These are phyloP conservation scores for Lissonota sp. DNA, from an alignment of 2,888 invertebrate species.

Conservation along the genomic window DNA sequence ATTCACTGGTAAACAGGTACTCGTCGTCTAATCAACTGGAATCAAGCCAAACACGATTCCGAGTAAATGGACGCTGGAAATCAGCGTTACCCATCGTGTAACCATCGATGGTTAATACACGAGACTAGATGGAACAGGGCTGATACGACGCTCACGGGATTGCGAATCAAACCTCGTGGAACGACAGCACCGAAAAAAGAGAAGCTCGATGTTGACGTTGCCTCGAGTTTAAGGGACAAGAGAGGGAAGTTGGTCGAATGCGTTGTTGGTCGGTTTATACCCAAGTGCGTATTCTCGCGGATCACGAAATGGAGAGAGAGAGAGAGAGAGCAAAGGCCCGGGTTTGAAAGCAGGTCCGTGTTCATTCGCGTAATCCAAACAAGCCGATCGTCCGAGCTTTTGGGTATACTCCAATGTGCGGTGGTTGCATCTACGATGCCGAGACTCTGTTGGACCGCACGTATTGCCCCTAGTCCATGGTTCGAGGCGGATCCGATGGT, in stretches of 20 bases:
- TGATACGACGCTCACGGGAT: too few relatives aligned
- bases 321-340: constrained; percentile 39
- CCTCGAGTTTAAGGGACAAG: constrained; percentile 8
- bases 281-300: constrained; percentile 61
- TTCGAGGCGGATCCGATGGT: constrained; percentile 1
- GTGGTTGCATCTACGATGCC: constrained; percentile 27
- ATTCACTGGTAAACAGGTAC: too few relatives aligned
- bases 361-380: constrained; percentile 72
- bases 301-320: constrained; percentile 34
- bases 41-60: too few relatives aligned
- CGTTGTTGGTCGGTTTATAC: background rate
- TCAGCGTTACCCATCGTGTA: too few relatives aligned
- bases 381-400: constrained; percentile 42
- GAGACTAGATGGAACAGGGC: too few relatives aligned
- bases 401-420: background rate
- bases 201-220: constrained; percentile 6
- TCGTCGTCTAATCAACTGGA: too few relatives aligned
- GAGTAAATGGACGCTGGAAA: too few relatives aligned
- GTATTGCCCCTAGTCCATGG: background rate
- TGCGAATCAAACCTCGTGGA: background rate
- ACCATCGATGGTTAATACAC: too few relatives aligned
- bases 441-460: background rate
- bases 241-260: background rate
- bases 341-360: constrained; percentile 68
- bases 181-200: background rate